Conservation (phyloP, 2,888 invertebrate species). For the Malachius bipustulatus region DNA sequence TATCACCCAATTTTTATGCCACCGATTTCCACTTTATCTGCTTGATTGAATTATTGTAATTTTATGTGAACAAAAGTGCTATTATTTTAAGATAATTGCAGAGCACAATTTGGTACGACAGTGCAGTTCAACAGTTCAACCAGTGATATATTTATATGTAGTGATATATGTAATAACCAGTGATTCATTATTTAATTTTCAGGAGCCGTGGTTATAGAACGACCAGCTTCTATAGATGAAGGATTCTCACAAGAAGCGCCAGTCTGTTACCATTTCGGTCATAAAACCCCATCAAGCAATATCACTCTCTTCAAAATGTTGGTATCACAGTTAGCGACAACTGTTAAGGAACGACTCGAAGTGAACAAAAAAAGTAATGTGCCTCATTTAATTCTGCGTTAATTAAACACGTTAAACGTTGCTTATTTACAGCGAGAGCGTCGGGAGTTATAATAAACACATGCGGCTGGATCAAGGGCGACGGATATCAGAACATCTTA, state of each 20-base stretch:
- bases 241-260: constrained; percentile 92
- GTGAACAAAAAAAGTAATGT: constrained; percentile 70
- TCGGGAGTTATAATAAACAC: constrained; percentile 95
- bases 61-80: no score
- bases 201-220: constrained; percentile 79
- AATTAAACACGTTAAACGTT: constrained; percentile 8
- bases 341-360: constrained; percentile 71
- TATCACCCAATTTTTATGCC: no score
- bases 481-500: constrained; percentile 76
- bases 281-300: constrained; percentile 65
- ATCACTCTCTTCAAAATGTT: constrained; percentile 72
- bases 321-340: constrained; percentile 73
- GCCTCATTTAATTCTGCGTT: constrained; percentile 4
- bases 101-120: no score
- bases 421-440: constrained; percentile 49
- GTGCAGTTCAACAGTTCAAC: no score
- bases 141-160: no score
- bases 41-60: no score
- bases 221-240: constrained; percentile 88
- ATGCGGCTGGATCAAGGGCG: constrained; percentile 92
- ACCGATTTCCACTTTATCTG: no score
- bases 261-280: constrained; percentile 87
- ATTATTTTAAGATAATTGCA: no score
- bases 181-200: constrained; percentile 14
- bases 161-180: background rate